Conservation (phyloP, 2,888 invertebrate species). For the Lymantria monacha region DNA sequence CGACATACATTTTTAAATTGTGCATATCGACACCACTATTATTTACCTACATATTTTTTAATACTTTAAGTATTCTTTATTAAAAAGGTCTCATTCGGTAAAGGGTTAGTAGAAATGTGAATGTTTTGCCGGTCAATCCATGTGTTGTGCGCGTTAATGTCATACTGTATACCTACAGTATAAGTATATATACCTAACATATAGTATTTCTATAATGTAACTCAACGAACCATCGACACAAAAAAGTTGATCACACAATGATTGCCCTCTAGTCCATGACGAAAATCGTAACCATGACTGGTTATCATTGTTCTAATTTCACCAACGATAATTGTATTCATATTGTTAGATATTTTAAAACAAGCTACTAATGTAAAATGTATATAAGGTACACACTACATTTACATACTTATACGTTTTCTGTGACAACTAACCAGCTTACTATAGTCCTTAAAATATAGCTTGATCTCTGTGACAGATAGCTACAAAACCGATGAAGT, state of each 20-base stretch:
- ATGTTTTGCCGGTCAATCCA: constrained; percentile 39
- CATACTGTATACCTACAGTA: neutral
- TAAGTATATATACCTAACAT: neutral
- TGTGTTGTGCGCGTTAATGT: constrained; percentile 13
- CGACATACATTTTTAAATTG: constrained; percentile 7
- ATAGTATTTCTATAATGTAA: constrained; percentile 1
- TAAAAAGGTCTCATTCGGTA: neutral
- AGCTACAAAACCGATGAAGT: too few species aligned
- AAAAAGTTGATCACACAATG: constrained; percentile 68
- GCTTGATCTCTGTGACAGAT: too few species aligned
- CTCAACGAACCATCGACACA: constrained; percentile 50
- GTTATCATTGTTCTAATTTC: constrained; percentile 68
- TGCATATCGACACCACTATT: constrained; percentile 10
- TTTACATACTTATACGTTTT: too few species aligned
- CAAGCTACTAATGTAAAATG: neutral
- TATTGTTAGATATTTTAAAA: constrained; percentile 18
- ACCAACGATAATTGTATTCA: constrained; percentile 30
- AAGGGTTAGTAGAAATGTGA: constrained; percentile 36
- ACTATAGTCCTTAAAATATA: too few species aligned
- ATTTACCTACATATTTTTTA: neutral
- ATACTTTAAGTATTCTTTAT: neutral
- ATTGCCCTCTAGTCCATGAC: constrained; percentile 69
- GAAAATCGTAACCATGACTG: constrained; percentile 57
- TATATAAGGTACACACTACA: too few species aligned
- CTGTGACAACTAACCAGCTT: too few species aligned